phyloP scores from a whole-genome alignment of 2,113 vertebrate genomes.

The Rhipidura dahli region DNA sequence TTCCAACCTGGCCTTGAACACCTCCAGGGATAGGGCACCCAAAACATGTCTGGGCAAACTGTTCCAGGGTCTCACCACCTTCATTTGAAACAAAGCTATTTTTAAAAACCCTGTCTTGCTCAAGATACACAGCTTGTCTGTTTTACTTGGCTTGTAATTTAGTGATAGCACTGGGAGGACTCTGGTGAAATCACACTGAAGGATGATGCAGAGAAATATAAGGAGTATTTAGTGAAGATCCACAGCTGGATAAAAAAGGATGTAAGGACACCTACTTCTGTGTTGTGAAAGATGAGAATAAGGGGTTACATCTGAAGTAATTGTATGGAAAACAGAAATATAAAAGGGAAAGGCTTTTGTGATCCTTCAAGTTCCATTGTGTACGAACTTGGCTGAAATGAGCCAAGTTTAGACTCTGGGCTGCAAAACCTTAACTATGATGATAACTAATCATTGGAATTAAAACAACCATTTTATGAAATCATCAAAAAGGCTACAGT shows the following conservation, averaged over 20 bases:
- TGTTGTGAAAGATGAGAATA: background rate
- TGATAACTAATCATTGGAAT: background rate
- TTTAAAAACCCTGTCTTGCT: rapidly evolving
- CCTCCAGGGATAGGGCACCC: background rate
- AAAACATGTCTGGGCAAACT: background rate
- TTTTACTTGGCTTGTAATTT: background rate
- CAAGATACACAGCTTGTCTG: background rate
- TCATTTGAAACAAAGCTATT: background rate
- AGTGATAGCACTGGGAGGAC: background rate
- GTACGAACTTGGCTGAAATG: background rate
- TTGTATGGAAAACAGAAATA: background rate
- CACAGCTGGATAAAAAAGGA: background rate
- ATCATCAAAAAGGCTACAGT: background rate
- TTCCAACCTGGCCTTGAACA: background rate
- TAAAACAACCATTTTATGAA: background rate
- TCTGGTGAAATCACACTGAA: background rate
- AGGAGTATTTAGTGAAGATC: background rate
- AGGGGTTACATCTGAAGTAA: background rate
- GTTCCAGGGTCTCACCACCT: background rate
- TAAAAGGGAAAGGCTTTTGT: background rate
- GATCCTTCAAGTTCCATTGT: background rate
- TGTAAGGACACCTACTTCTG: background rate
- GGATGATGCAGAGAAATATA: background rate
- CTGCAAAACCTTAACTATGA: background rate
- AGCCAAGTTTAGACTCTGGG: background rate